Base-by-base conservation (phyloP, 2,888 invertebrate genomes). In the Ametastegia equiseti region DNA sequence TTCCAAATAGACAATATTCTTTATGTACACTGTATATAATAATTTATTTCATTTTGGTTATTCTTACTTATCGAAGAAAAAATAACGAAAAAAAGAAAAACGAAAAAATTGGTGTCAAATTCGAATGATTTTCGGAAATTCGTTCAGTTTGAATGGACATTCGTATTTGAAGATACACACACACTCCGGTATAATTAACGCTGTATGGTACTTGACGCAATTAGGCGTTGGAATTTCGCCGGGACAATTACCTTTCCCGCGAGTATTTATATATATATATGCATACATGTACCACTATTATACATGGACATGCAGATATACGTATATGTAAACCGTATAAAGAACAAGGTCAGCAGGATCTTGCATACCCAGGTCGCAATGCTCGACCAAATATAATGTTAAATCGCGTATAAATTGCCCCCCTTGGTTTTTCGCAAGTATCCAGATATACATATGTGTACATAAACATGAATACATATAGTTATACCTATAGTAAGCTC, bases 231-330 rank as follows among this genome's bases (percentile, higher is more conserved):
- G 39, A 69, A 42, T 69, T 69, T 42, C 11, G 42, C 13, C 39
- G 69, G 69, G 69, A 39, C 69, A 39, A 69, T 69, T 69, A 69
- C 69, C 69, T 63, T 69, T 42, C 69, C 33, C 42, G 7, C 45
- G 45, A 7, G 45, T 45, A 11, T 45, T 45, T 45, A 45, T 45
- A 45, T 11, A 45, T 11, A 13, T 11, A 45, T n/a, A n/a, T n/a
- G n/a, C n/a, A n/a, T n/a, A n/a, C n/a, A n/a, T n/a, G n/a, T n/a
- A n/a, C n/a, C n/a, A 45, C 45, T 45, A 45, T 13, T n/a, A n/a
- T n/a, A n/a, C n/a, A n/a, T n/a, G n/a, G n/a, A n/a, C n/a, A n/a
- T n/a, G n/a, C n/a, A n/a, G n/a, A n/a, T n/a, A n/a, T n/a, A n/a
- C n/a, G 54, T 54, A 15, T 45, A 50, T 15, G 60, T 30, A n/a